Evolutionary conservation across 2,113 vertebrate genomes (phyloP).

Genomic region (Planiliza haematocheilus): DNA sequence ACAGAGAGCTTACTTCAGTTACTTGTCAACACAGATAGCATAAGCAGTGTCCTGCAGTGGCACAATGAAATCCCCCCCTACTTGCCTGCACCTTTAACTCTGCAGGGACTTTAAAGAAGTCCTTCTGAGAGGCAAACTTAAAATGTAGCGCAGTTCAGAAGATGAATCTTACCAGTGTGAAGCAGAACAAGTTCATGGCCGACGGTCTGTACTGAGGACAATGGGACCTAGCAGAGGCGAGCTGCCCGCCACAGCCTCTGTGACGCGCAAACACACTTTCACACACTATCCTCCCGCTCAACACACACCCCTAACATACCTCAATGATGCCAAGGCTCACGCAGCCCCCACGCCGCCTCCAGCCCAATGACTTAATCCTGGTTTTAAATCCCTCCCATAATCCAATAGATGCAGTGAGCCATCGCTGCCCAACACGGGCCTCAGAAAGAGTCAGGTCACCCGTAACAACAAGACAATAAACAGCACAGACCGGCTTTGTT

Average conservation of each 20-base stretch:
- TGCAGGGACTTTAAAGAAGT: not conserved
- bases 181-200: constrained; percentile 96
- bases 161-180: constrained; percentile 90
- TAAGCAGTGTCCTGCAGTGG: constrained; percentile 17
- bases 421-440: constrained; percentile 84
- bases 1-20: constrained; percentile 25
- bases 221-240: constrained; percentile 39
- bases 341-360: constrained; percentile 80
- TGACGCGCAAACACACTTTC: constrained; percentile 31
- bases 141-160: not conserved
- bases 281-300: constrained; percentile 25
- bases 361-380: constrained; percentile 85
- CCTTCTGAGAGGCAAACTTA: not conserved
- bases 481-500: constrained; percentile 54
- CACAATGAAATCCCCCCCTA: not conserved
- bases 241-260: constrained; percentile 18
- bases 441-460: constrained; percentile 67
- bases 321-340: constrained; percentile 49
- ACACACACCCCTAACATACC: constrained; percentile 32
- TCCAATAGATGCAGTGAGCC: constrained; percentile 89
- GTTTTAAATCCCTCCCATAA: constrained; percentile 92
- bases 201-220: constrained; percentile 38
- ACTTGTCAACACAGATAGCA: constrained; percentile 40
- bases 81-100: not conserved
- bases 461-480: constrained; percentile 64